Percentiles rank a stretch among this genome's conserved stretches.
phyloP scores from a whole-genome alignment of 1,140 invertebrate species.

The Trichonephila inaurata region DNA sequence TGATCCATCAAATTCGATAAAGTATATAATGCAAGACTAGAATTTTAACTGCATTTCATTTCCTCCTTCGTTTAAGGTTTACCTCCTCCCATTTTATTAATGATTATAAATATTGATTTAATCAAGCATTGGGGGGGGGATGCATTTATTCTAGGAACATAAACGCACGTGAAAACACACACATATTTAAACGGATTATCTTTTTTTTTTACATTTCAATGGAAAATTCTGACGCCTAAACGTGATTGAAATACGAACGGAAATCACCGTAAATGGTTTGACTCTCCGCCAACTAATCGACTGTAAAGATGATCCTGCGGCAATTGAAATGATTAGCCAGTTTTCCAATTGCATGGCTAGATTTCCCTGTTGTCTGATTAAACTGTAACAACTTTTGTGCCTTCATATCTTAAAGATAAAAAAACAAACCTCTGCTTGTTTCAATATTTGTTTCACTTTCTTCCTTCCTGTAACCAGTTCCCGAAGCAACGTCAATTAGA shows the following conservation, averaged over 20 bases:
- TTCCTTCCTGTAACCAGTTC: slow-evolving; percentile 61
- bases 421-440: background rate
- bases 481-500: slow-evolving; percentile 55
- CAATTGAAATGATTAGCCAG: background rate
- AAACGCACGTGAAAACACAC: too few species aligned
- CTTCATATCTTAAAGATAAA: background rate
- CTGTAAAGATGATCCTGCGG: background rate
- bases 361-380: background rate
- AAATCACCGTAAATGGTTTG: background rate
- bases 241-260: background rate
- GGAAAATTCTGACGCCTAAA: background rate
- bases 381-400: slow-evolving; percentile 36
- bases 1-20: too few species aligned
- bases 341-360: slow-evolving; percentile 4
- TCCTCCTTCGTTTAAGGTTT: too few species aligned
- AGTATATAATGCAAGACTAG: too few species aligned
- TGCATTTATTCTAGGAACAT: too few species aligned
- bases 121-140: too few species aligned
- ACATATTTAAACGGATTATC: background rate
- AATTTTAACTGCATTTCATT: too few species aligned
- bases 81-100: too few species aligned
- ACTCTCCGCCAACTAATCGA: background rate
- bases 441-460: slow-evolving; percentile 47
- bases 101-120: too few species aligned
- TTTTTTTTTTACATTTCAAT: background rate